phyloP scores from a whole-genome alignment of 2,113 vertebrate species.

The Perccottus glenii region DNA sequence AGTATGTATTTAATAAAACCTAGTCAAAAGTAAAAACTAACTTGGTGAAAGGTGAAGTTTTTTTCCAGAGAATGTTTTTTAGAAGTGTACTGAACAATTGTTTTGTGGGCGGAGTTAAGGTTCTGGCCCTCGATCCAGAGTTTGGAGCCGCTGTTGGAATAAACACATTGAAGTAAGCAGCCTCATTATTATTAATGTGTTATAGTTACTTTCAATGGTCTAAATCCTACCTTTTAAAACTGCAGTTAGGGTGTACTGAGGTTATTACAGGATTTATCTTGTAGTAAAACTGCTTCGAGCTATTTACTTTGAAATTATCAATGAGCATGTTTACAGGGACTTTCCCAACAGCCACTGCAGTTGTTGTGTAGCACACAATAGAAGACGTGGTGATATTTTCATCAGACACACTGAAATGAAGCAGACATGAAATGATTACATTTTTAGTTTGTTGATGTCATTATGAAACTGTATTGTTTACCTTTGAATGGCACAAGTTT shows the following conservation, averaged over 20 bases:
- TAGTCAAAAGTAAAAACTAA: conserved; percentile 23
- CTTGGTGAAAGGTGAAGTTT: conserved; percentile 22
- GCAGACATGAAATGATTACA: neutral
- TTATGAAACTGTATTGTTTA: conserved; percentile 35
- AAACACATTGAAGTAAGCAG: conserved; percentile 3
- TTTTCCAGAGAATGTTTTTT: neutral
- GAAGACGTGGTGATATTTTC: conserved; percentile 51
- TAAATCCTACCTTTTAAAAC: conserved; percentile 74
- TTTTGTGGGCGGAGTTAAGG: conserved; percentile 82
- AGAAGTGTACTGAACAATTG: conserved; percentile 69
- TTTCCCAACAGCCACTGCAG: conserved; percentile 17
- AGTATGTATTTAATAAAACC: neutral
- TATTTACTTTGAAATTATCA: conserved; percentile 74
- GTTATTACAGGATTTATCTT: conserved; percentile 80
- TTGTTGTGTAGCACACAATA: conserved; percentile 65
- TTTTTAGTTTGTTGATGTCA: neutral
- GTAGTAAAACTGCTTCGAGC: conserved; percentile 80
- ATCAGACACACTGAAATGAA: conserved; percentile 46
- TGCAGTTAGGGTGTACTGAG: conserved; percentile 81
- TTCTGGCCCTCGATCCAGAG: conserved; percentile 84
- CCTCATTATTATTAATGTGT: neutral
- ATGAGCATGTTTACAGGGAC: conserved; percentile 77
- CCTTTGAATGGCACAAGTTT: conserved; percentile 75
- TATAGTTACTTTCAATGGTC: neutral
- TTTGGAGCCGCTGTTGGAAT: conserved; percentile 80